Evolutionary conservation across 2,797 vertebrate genomes (phyloP), one percentile per base, ranked within the genome.

Genomic region (Sebastes kiyomatsui): DNA sequence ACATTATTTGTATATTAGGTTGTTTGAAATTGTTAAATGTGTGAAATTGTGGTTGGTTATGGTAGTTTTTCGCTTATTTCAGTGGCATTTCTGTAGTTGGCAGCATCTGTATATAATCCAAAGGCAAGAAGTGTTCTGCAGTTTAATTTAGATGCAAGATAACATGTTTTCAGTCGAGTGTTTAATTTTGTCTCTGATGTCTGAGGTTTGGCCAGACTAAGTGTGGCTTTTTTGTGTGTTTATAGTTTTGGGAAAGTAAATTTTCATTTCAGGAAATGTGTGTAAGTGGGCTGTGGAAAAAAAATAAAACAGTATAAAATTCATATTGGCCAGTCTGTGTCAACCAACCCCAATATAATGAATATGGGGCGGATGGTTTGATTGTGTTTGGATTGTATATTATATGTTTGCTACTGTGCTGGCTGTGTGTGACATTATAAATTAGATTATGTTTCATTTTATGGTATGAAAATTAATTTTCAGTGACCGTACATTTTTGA

Each of bases 151-250:
- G 71, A 78, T 69, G 33, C 81, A 88, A 86, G 85, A 92, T 91
- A 86, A 90, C 80, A 92, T 91, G 90, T 92, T 89, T 83, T 70
- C 77, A 85, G 64, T 70, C 35, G 69, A 83, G 65, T 73, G 78
- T 90, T 90, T 89, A 69, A 91, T 89, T 92, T 78, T 32, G 79
- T 82, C 71, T 78, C 69, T 38, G 4, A 79, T 80, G 87, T 72
- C 84, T 88, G 90, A 86, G 90, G 88, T 89, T 92, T 93, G 92
- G 89, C 84, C 64, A 23, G 77, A 72, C 69, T 32, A 55, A 72
- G 46, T 80, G 84, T 81, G 83, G 86, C 71, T 86, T 85, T 72
- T 88, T 82, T 66, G 10, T 69, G 6, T 27, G 76, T 85, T 88
- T 75, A 81, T 77, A 86, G 79, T 86, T 90, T 88, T 69, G 52